These are phyloP conservation scores for Penaeus japonicus DNA, from an alignment of 1,140 invertebrate genomes.

Conservation along the genomic window DNA sequence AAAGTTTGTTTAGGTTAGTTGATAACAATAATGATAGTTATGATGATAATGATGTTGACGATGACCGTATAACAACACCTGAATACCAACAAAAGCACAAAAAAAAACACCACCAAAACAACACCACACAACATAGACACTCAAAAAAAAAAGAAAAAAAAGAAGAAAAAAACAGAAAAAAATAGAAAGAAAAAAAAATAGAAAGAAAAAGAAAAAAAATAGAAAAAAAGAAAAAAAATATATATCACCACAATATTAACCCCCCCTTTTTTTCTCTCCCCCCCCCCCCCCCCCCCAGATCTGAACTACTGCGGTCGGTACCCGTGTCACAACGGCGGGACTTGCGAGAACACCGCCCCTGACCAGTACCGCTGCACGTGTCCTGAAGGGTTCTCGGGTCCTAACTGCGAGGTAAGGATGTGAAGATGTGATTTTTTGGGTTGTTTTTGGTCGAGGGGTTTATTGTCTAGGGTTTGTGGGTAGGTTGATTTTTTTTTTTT, in stretches of 20 bases:
- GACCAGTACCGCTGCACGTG: constrained; percentile 66
- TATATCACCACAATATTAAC: too few relatives aligned
- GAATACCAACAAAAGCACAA: neutral
- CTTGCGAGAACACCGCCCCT: constrained; percentile 64
- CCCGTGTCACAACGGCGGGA: constrained; percentile 66
- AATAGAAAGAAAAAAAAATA: neutral
- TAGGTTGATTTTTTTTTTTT: too few relatives aligned
- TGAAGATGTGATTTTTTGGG: neutral
- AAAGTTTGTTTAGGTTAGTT: too few relatives aligned
- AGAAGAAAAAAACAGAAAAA: neutral
- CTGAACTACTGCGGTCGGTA: constrained; percentile 63
- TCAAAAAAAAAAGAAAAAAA: neutral
- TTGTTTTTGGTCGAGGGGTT: too few relatives aligned
- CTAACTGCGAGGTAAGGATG: constrained; percentile 66
- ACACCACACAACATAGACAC: neutral
- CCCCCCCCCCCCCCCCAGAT: constrained; percentile 44
- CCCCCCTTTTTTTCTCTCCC: neutral
- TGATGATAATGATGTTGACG: too few relatives aligned
- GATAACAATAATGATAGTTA: too few relatives aligned
- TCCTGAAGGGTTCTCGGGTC: constrained; percentile 63
- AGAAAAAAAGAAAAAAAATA: neutral
- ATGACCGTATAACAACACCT: too few relatives aligned
- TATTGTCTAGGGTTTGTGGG: too few relatives aligned
- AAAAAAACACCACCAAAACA: neutral
- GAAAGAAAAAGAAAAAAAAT: neutral